Percentiles rank a stretch among this genome's conserved stretches.
Conservation (phyloP, 23 tunicate genomes). For the Styela clava region DNA sequence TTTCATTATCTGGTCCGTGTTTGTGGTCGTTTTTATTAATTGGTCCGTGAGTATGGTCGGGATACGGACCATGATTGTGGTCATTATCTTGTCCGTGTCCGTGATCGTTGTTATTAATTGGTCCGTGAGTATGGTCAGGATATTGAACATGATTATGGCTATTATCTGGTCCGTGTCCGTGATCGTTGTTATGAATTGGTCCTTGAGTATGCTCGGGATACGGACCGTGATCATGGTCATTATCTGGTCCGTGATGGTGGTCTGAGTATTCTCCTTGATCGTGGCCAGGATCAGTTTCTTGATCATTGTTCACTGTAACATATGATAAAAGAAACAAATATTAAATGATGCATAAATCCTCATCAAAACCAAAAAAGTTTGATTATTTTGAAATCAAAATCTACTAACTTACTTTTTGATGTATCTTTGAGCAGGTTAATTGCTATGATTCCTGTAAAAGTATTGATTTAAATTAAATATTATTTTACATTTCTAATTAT, state of each 20-base stretch:
- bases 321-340: too few relatives aligned
- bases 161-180: background rate
- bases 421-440: too few relatives aligned
- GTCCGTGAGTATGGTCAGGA: background rate
- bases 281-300: background rate
- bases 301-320: too few relatives aligned
- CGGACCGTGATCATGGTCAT: background rate
- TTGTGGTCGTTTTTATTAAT: background rate
- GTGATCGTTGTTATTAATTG: background rate
- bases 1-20: background rate
- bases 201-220: background rate
- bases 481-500: too few relatives aligned
- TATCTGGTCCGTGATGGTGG: background rate
- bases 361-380: too few relatives aligned
- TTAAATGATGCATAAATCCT: too few relatives aligned
- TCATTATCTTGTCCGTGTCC: background rate
- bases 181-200: background rate
- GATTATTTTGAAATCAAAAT: too few relatives aligned
- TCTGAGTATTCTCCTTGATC: background rate
- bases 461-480: too few relatives aligned
- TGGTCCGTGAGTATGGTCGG: background rate
- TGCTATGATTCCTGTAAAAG: too few relatives aligned
- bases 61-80: background rate
- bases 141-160: background rate
- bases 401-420: too few relatives aligned